Base-by-base conservation (phyloP, 2,888 invertebrate species). In the Cabera pusaria region DNA sequence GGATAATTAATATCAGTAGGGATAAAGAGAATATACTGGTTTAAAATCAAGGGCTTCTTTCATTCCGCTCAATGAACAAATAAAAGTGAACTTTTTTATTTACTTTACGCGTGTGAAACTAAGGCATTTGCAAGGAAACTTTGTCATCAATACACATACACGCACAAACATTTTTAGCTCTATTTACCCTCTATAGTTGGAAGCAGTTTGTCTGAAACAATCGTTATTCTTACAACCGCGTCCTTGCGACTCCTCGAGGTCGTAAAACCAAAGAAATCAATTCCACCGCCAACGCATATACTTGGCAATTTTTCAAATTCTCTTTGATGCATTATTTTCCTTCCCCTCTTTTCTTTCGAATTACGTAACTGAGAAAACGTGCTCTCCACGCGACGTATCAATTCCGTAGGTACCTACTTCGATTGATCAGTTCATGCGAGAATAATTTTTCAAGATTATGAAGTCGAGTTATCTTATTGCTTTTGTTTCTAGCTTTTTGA, bases 251-350 rank as follows among this genome's bases (percentile, higher is more conserved):
- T 59, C 53, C 51, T 48, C 34, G 40, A 55, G 57, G 65, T 64
- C 69, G 64, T 72, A 70, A 73, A 72, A 68, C 61, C 66, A 59
- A 58, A 59, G 63, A 72, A 83, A 85, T 83, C 83, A 81, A 82
- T 84, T 72, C 68, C 51, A 47, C 57, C 54, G 60, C 63, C 67
- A 74, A 77, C 75, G 75, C 78, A 66, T 79, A 57, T 66, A 35
- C 64, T 82, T 84, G 85, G 83, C 85, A 84, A 79, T 82, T 83
- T 81, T 80, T 84, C 85, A 83, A 84, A 76, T 72, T 75, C 69
- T 64, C 71, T 77, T 73, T 78, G 80, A 79, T 80, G 77, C 77
- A 79, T 77, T 73, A 76, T 75, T 76, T 74, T 64, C 56, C 58
- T 60, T 65, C 52, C 58, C 56, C 56, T 67, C 53, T 61, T 70